Percentiles rank a stretch among this genome's conserved stretches.
These are phyloP conservation scores for Melanotaenia maccullochi DNA, from an alignment of 2,797 vertebrate genomes.

Conservation along the genomic window DNA sequence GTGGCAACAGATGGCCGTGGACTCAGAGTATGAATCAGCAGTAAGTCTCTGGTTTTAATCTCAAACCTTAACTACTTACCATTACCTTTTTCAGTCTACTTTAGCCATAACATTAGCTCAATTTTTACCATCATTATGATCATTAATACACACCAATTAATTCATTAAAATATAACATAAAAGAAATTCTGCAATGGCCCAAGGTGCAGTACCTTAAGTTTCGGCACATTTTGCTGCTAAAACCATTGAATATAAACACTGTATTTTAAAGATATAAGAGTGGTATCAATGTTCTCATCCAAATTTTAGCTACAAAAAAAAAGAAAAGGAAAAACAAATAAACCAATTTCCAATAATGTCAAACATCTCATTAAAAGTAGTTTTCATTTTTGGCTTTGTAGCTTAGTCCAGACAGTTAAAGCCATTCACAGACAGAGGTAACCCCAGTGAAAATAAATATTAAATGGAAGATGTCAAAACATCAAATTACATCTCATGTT, in stretches of 20 bases:
- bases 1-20: not conserved
- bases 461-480: slow-evolving; percentile 55
- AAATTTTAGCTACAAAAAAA: not conserved
- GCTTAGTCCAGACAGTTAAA: slow-evolving; percentile 55
- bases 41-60: not conserved
- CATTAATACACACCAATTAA: not conserved
- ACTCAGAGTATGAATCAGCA: not conserved
- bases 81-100: not conserved
- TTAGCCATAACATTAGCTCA: not conserved
- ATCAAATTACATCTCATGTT: slow-evolving; percentile 46
- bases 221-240: not conserved
- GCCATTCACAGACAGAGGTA: slow-evolving; percentile 67
- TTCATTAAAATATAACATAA: not conserved
- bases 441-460: slow-evolving; percentile 60
- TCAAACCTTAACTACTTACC: not conserved
- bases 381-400: slow-evolving; percentile 59
- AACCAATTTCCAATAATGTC: slow-evolving; percentile 25
- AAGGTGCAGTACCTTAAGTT: not conserved
- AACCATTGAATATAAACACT: not conserved
- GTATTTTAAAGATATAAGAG: not conserved
- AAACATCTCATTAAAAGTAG: slow-evolving; percentile 24
- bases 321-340: slow-evolving; percentile 9
- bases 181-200: not conserved
- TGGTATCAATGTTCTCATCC: not conserved
- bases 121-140: not conserved